Base-by-base conservation (phyloP, 2,113 vertebrate genomes). In the Nothocercus nigrocapillus region DNA sequence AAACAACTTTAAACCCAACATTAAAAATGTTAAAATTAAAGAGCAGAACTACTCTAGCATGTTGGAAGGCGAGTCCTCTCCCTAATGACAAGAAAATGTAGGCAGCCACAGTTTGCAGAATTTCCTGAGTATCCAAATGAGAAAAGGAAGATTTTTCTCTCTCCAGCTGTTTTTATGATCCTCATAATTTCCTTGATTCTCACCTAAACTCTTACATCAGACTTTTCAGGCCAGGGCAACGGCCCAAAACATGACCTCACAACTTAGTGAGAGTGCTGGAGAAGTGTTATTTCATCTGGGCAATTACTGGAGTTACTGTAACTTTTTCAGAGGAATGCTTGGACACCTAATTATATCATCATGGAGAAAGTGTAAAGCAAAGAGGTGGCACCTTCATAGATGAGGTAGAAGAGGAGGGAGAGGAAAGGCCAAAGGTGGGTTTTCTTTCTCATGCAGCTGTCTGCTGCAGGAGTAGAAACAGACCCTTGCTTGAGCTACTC, bases 1-100 rank as follows among this genome's bases (percentile, higher is more conserved):
- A 93, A 94, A 92, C 53, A 82, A 93, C 83, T 82, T 94, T 96
- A 92, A 94, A 58, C 73, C 76, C 44, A 58, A 49, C 80, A 88
- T 92, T 96, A 92, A 88, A 94, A 95, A 84, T 32, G 21, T 10
- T 49, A 49, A 49, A 22, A 49, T 49, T 49, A n/a, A 53, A 76
- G 91, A 91, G 40, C 0, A 0, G 69, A 88, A 36, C 62, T 82
- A 82, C 63, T 69, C 30, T 89, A 82, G 90, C 76, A 92, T 59
- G 58, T 25, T 93, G 69, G 86, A 92, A 66, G 49, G 85, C 53
- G 40, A 92, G 70, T 64, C 36, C 62, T 85, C 63, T 83, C 53
- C 58, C 36, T 38, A 69, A 54, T 42, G 83, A 93, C 64, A 75
- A 21, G 38, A 59, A 64, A 34, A 45, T 85, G 72, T 64, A 7